phyloP scores from a whole-genome alignment of 2,113 vertebrate species.

The Camelus bactrianus region DNA sequence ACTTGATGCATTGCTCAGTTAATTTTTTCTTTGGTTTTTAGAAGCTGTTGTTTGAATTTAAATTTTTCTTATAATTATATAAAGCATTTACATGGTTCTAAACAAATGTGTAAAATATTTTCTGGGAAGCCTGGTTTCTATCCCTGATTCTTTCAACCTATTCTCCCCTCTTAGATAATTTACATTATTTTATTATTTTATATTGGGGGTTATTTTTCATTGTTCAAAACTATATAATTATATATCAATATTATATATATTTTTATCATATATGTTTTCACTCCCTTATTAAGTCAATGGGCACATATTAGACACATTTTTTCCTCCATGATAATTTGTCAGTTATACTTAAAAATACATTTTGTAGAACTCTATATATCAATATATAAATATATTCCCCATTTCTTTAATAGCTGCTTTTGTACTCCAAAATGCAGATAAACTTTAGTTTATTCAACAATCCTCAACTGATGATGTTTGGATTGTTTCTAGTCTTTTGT shows the following conservation, averaged over 20 bases:
- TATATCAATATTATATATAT: neutral
- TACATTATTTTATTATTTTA: neutral
- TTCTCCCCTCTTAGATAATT: neutral
- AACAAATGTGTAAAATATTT: neutral
- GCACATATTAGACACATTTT: neutral
- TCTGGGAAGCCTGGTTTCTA: neutral
- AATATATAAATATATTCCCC: neutral
- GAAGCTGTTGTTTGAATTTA: neutral
- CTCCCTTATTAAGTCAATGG: neutral
- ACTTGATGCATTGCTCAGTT: neutral
- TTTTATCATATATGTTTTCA: neutral
- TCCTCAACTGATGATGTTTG: neutral
- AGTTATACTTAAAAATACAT: neutral
- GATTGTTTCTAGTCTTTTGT: neutral
- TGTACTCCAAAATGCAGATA: neutral
- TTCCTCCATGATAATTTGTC: neutral
- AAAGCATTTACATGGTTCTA: neutral
- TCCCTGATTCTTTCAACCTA: neutral
- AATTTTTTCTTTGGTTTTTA: conserved; percentile 4
- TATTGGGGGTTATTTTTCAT: neutral
- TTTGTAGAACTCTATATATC: neutral
- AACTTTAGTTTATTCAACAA: neutral
- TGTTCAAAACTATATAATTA: neutral
- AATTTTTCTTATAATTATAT: neutral
- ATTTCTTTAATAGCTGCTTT: neutral